Conservation (phyloP, 2,113 vertebrate species). For the Cyprinodon variegatus region DNA sequence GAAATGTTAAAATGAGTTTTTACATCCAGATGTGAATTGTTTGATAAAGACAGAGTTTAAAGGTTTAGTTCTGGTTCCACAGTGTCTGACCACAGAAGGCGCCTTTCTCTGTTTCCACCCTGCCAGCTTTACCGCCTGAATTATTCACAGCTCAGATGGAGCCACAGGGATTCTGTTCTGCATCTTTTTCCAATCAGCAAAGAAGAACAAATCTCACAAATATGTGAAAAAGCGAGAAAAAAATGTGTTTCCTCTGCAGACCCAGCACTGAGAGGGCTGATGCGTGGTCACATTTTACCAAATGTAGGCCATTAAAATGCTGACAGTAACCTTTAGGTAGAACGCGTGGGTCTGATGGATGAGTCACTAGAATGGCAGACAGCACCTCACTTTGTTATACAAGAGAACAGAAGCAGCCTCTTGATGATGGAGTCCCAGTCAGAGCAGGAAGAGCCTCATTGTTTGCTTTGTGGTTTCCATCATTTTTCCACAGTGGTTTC, state of each 20-base stretch:
- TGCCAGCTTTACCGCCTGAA: slow-evolving; percentile 31
- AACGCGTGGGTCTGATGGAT: slow-evolving; percentile 30
- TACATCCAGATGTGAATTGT: accelerated
- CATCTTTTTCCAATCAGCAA: slow-evolving; percentile 24
- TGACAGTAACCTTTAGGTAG: slow-evolving; percentile 25
- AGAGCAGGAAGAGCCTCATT: neutral
- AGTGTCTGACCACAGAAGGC: accelerated
- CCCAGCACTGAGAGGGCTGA: neutral
- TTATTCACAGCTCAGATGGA: slow-evolving; percentile 66
- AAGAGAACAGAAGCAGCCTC: slow-evolving; percentile 14
- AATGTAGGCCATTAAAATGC: slow-evolving; percentile 12
- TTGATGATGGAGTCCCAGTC: too few species aligned
- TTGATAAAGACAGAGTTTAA: too few species aligned
- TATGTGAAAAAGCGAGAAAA: neutral
- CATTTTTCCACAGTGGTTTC: too few species aligned
- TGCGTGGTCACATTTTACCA: slow-evolving; percentile 17
- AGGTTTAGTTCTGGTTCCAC: accelerated
- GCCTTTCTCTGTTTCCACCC: accelerated
- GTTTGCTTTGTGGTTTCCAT: too few species aligned
- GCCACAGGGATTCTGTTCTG: slow-evolving; percentile 37
- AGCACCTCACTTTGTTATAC: slow-evolving; percentile 38
- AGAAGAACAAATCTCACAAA: slow-evolving; percentile 7
- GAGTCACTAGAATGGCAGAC: slow-evolving; percentile 39
- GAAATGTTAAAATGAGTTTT: too few species aligned
- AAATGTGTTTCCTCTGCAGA: neutral